Evolutionary conservation across 2,113 vertebrate genomes (phyloP).

Genomic region (Hippotragus niger): DNA sequence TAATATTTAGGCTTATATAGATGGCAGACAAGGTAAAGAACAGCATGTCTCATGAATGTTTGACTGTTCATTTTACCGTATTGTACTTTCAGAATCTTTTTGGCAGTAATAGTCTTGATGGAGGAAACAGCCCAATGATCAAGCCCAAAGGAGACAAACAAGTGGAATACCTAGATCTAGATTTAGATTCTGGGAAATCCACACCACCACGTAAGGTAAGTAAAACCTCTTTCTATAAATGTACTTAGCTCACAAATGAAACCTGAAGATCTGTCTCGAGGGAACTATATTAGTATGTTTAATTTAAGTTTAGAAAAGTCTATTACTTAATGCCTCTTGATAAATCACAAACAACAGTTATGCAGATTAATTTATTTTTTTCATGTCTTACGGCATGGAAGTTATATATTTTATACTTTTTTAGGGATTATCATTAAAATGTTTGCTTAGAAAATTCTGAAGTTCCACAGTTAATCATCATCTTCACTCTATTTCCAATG

Average conservation of each 20-base stretch:
- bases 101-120: conserved; percentile 87
- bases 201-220: conserved; percentile 96
- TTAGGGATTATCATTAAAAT: neutral
- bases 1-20: neutral
- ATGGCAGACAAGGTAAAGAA: neutral
- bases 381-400: neutral
- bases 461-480: neutral
- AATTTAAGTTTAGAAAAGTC: neutral
- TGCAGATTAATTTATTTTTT: neutral
- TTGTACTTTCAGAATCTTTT: conserved; percentile 82
- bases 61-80: neutral
- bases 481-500: neutral
- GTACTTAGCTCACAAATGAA: neutral
- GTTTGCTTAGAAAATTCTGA: neutral
- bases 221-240: rapidly evolving
- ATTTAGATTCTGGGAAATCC: conserved; percentile 94
- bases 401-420: neutral
- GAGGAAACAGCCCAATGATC: conserved; percentile 92
- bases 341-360: neutral
- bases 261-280: neutral
- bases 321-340: neutral
- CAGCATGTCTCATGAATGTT: neutral
- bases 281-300: neutral
- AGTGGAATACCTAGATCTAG: conserved; percentile 97
- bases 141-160: conserved; percentile 98